Evolutionary conservation across 2,888 invertebrate genomes (phyloP), one percentile per base, ranked within the genome.

Genomic region (Teleiodes luculella): DNA sequence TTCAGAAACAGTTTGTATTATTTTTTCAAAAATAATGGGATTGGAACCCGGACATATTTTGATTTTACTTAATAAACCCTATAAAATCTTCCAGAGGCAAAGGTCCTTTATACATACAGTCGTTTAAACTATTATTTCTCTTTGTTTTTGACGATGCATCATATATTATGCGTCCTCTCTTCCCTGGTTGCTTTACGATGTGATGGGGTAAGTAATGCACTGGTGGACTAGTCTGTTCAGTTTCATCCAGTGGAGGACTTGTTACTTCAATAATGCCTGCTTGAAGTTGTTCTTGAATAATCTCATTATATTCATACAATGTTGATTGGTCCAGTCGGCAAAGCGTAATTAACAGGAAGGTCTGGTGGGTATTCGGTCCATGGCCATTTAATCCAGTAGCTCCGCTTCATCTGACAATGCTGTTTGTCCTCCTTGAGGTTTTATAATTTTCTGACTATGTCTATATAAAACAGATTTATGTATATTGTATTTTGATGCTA

Each of bases 131-230:
- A 3, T 35, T 35, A 10, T 45, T 11, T 1, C 24, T 45, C 24
- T 45, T 56, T 2, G 28, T 3, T 14, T 56, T 56, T 1, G 45
- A 33, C 10, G 53, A 52, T 3, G 48, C 52, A 41, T 52, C 52
- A 36, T 43, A 56, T 10, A 53, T 48, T n/a, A 52, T 53, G 6
- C 53, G 14, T 24, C 53, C 33, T 28, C 35, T 48, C 8, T 52
- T 48, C 10, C 45, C 45, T 1, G 16, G 3, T 45, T 54, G 43
- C 24, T 45, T 33, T 2, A 50, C 39, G 3, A 49, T 30, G 20
- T 54, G 54, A 28, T 54, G 54, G 11, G 54, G 50, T 1, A 54
- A 24, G 30, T 50, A 54, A 20, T 43, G 43, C n/a, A 54, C 35
- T 7, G 50, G 54, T 31, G 13, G 24, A 30, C 2, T 48, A 2